phyloP scores from a whole-genome alignment of 2,797 vertebrate genomes.

The Muscicapa comitata region DNA sequence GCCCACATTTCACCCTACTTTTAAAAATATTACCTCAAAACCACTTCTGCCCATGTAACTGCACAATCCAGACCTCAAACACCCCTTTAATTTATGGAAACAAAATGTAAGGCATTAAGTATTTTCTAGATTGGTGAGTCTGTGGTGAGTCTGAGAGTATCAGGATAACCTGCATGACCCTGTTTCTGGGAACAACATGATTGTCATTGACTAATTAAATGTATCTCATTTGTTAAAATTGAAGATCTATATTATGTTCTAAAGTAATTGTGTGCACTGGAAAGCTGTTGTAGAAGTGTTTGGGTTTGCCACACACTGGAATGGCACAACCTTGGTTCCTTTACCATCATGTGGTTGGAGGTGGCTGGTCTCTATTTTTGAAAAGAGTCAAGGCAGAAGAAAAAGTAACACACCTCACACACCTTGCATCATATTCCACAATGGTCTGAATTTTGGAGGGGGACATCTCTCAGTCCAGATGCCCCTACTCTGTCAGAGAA shows the following conservation, averaged over 20 bases:
- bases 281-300: neutral
- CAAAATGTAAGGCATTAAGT: neutral
- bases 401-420: neutral
- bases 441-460: neutral
- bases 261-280: neutral
- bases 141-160: neutral
- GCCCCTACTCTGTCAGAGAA: neutral
- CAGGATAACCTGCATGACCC: neutral
- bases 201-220: neutral
- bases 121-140: neutral
- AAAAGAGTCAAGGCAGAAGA: neutral
- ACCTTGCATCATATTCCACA: neutral
- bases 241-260: neutral
- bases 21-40: neutral
- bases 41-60: neutral
- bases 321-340: neutral
- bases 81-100: neutral
- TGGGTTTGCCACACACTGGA: accelerated
- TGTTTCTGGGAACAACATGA: neutral
- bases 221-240: neutral
- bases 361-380: neutral
- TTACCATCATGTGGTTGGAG: neutral
- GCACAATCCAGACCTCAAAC: neutral
- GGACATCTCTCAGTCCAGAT: neutral
- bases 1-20: neutral